These are phyloP conservation scores for Cryptocephalus moraei DNA, from an alignment of 2,888 invertebrate genomes.

Conservation along the genomic window DNA sequence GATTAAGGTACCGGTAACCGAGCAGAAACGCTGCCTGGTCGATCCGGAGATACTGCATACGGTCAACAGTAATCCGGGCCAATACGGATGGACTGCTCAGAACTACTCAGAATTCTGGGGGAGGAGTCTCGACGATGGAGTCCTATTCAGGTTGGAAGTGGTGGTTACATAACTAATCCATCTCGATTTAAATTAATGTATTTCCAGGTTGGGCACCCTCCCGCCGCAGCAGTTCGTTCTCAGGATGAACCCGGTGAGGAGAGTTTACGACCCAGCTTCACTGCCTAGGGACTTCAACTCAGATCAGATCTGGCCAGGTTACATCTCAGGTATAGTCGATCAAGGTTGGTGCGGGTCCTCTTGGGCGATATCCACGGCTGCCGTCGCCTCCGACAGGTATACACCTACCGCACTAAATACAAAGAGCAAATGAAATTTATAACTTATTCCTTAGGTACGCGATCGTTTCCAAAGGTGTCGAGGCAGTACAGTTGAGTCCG, in stretches of 20 bases:
- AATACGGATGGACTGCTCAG: slow-evolving; percentile 63
- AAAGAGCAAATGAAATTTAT: background rate
- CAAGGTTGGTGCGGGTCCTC: slow-evolving; percentile 79
- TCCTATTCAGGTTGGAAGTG: slow-evolving; percentile 36
- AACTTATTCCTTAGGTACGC: slow-evolving; percentile 48
- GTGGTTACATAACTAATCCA: background rate
- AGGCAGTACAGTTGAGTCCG: slow-evolving; percentile 61
- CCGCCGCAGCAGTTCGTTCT: slow-evolving; percentile 41
- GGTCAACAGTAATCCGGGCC: slow-evolving; percentile 47
- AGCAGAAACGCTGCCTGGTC: slow-evolving; percentile 63
- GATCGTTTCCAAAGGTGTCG: slow-evolving; percentile 74
- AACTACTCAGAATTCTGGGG: slow-evolving; percentile 82
- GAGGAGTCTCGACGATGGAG: slow-evolving; percentile 68
- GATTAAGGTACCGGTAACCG: slow-evolving; percentile 50
- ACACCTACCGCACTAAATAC: background rate
- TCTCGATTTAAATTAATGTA: no score
- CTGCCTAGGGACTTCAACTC: slow-evolving; percentile 71
- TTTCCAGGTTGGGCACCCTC: slow-evolving; percentile 43
- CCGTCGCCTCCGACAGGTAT: slow-evolving; percentile 68
- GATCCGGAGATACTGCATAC: slow-evolving; percentile 56
- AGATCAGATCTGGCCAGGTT: slow-evolving; percentile 60
- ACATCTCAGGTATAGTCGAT: slow-evolving; percentile 59
- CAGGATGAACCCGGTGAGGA: slow-evolving; percentile 49
- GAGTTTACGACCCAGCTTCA: slow-evolving; percentile 46
- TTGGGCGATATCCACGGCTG: slow-evolving; percentile 84